Evolutionary conservation across 2,888 invertebrate genomes (phyloP).

Genomic region (Caenorhabditis auriculariae): DNA sequence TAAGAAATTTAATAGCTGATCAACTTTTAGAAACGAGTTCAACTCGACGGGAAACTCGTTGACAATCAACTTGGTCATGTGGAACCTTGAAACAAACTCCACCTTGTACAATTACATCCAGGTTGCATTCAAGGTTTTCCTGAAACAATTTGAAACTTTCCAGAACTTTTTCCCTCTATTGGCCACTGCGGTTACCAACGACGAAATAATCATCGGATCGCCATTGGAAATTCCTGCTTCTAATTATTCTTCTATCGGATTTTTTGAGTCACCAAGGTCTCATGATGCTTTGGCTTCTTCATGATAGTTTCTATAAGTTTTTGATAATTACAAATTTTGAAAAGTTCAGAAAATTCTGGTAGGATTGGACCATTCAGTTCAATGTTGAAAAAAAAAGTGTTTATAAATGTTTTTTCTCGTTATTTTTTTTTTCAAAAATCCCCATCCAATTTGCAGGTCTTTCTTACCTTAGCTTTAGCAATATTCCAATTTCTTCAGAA

Average conservation of each 20-base stretch:
- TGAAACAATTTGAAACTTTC: not conserved
- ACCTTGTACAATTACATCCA: constrained; percentile 18
- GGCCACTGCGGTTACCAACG: constrained; percentile 11
- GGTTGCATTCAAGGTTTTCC: not conserved
- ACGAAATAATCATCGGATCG: constrained; percentile 21
- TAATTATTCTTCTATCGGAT: constrained; percentile 24
- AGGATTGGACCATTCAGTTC: not conserved
- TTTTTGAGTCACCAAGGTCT: constrained; percentile 34
- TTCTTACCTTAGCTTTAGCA: no score
- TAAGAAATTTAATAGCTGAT: constrained; percentile 5
- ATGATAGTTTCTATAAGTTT: no score
- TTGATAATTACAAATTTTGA: not conserved
- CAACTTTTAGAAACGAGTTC: no score
- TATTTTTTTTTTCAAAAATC: not conserved
- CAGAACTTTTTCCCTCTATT: constrained; percentile 12
- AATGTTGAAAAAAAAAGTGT: not conserved
- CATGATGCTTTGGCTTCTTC: no score
- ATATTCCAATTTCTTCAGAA: no score
- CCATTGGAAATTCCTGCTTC: constrained; percentile 10
- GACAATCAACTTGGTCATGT: constrained; percentile 16
- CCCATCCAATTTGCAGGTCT: no score
- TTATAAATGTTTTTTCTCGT: not conserved
- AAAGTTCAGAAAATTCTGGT: not conserved
- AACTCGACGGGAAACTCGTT: constrained; percentile 21
- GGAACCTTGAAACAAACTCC: constrained; percentile 22